phyloP scores from a whole-genome alignment of 2,113 vertebrate species.

The Chaetodon auriga region DNA sequence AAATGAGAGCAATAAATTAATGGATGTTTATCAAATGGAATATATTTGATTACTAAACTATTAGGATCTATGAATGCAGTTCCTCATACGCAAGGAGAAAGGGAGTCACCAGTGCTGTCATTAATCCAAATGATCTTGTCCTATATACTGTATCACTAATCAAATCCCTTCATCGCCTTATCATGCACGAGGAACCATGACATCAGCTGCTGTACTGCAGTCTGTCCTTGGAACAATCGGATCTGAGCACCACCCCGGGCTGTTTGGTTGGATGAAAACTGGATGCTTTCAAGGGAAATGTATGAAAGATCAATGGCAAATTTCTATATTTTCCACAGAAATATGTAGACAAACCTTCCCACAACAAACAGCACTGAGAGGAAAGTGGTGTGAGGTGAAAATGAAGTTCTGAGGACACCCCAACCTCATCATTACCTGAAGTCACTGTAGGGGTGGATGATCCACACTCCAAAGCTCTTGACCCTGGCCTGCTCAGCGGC shows the following conservation, averaged over 20 bases:
- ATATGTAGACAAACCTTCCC: no score
- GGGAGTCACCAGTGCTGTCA: constrained; percentile 28
- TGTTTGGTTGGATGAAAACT: constrained; percentile 12
- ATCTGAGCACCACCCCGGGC: constrained; percentile 9
- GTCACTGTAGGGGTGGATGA: constrained; percentile 98
- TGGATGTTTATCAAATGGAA: constrained; percentile 8
- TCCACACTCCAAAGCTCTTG: constrained; percentile 96
- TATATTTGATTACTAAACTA: not conserved
- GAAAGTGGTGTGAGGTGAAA: not conserved
- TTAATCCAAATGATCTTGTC: constrained; percentile 81
- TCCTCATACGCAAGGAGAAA: constrained; percentile 11
- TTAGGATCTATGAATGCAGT: constrained; percentile 17
- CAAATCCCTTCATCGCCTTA: constrained; percentile 84
- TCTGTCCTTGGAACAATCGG: constrained; percentile 65
- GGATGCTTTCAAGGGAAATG: constrained; percentile 26
- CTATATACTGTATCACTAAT: constrained; percentile 78
- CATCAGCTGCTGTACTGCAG: constrained; percentile 67
- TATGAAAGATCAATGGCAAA: not conserved
- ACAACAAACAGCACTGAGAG: not conserved
- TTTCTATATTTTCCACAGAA: not conserved
- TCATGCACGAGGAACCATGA: constrained; percentile 58
- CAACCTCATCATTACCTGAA: constrained; percentile 91
- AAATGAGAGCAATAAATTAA: not conserved
- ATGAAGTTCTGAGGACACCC: not conserved
- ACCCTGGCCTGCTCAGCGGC: constrained; percentile 96